These are phyloP conservation scores for Drosophila merina DNA, from an alignment of 2,888 invertebrate genomes.

Conservation along the genomic window DNA sequence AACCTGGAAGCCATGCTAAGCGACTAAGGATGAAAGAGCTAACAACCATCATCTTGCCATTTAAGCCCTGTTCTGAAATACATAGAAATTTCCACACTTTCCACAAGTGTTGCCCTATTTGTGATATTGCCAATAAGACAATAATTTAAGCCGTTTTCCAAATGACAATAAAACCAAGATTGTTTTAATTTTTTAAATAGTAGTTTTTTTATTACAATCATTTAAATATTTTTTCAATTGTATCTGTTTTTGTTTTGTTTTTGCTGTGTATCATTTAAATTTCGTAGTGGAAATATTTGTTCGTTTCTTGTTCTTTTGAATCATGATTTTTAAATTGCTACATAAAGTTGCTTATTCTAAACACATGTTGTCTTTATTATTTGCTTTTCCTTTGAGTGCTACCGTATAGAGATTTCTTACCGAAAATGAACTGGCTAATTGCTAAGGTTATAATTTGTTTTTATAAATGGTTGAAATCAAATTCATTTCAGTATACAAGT, in stretches of 20 bases:
- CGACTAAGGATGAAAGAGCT: conserved; percentile 45
- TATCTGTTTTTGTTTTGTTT: conserved; percentile 44
- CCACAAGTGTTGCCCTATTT: conserved; percentile 12
- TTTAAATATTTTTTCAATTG: conserved; percentile 76
- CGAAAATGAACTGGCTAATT: conserved; percentile 37
- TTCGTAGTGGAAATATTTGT: conserved; percentile 64
- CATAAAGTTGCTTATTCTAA: conserved; percentile 69
- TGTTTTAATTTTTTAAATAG: conserved; percentile 57
- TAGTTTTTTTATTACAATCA: conserved; percentile 78
- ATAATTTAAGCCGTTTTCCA: conserved; percentile 3
- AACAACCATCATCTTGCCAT: conserved; percentile 14
- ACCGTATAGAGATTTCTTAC: conserved; percentile 53
- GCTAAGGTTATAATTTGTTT: conserved; percentile 66
- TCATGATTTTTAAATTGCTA: conserved; percentile 65
- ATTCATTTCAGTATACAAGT: conserved; percentile 68
- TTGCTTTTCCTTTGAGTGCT: conserved; percentile 54
- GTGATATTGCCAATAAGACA: conserved; percentile 54
- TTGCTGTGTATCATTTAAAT: conserved; percentile 68
- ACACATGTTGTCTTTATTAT: conserved; percentile 47
- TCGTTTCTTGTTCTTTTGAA: conserved; percentile 40
- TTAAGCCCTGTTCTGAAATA: background rate
- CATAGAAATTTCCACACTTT: background rate
- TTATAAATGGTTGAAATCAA: conserved; percentile 71
- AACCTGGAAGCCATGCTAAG: conserved; percentile 69
- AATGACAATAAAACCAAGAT: conserved; percentile 1